Evolutionary conservation across 2,797 vertebrate genomes (phyloP).

Genomic region (Orestias chungarensis): DNA sequence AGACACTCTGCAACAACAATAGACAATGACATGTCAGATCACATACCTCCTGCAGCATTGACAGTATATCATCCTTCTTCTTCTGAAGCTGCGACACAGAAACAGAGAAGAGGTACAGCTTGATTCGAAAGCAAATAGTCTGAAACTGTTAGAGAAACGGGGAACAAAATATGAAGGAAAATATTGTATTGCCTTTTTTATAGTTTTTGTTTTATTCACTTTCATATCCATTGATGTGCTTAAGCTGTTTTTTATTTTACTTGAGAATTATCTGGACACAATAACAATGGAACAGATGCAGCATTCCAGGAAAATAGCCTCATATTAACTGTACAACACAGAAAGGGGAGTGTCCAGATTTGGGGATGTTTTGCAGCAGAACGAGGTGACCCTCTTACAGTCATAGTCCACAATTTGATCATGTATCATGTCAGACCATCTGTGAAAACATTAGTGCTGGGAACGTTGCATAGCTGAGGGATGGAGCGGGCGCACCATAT

Average conservation of each 20-base stretch:
- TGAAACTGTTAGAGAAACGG: too few species aligned
- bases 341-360: background rate
- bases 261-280: background rate
- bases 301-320: background rate
- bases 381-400: background rate
- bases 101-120: slow-evolving; percentile 6
- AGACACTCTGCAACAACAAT: background rate
- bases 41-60: slow-evolving; percentile 82
- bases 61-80: slow-evolving; percentile 79
- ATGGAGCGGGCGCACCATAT: too few species aligned
- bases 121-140: background rate
- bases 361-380: background rate
- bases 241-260: background rate
- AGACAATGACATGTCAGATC: background rate
- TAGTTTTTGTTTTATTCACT: background rate
- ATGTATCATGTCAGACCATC: background rate
- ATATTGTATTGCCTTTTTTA: background rate
- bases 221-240: background rate
- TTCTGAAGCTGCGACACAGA: slow-evolving; percentile 76
- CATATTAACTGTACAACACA: background rate
- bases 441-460: background rate
- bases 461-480: too few species aligned
- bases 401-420: background rate
- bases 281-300: background rate
- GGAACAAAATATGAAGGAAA: background rate